Evolutionary conservation across 2,113 vertebrate species (phyloP).

Genomic region (Notarius lentiginosus): DNA sequence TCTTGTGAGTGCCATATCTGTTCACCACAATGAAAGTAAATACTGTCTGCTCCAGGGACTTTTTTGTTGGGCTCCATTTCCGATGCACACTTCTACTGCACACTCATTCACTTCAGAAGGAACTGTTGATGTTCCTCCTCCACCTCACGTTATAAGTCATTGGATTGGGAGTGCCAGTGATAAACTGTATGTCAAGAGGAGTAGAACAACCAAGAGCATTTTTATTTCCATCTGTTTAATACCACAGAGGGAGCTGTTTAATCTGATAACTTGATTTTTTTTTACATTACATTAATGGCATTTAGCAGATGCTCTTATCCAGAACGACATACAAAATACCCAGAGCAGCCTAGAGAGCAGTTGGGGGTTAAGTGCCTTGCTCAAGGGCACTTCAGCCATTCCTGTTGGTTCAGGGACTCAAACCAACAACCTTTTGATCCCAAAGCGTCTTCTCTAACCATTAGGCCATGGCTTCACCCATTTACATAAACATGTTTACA

Average conservation of each 20-base stretch:
- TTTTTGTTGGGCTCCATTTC: background rate
- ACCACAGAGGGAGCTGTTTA: background rate
- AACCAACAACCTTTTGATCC: no score
- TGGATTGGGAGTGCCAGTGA: background rate
- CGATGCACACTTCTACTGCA: background rate
- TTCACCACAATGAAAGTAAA: background rate
- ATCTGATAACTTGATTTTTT: no score
- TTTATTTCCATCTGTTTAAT: background rate
- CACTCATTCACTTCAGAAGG: background rate
- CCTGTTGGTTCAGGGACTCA: no score
- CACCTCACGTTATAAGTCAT: background rate
- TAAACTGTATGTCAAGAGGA: background rate
- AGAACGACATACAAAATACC: no score
- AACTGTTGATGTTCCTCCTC: background rate
- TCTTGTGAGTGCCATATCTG: background rate
- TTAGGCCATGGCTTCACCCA: no score
- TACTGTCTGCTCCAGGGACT: background rate
- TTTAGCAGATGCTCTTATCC: no score
- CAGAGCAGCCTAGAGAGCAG: no score
- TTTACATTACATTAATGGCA: no score
- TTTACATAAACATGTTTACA: background rate
- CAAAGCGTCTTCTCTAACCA: no score
- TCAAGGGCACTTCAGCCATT: no score
- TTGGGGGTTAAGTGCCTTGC: no score
- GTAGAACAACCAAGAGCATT: background rate